Percentiles rank a stretch among this genome's conserved stretches.
Evolutionary conservation across 2,113 vertebrate species (phyloP).

Genomic region (Cyanoliseus patagonus): DNA sequence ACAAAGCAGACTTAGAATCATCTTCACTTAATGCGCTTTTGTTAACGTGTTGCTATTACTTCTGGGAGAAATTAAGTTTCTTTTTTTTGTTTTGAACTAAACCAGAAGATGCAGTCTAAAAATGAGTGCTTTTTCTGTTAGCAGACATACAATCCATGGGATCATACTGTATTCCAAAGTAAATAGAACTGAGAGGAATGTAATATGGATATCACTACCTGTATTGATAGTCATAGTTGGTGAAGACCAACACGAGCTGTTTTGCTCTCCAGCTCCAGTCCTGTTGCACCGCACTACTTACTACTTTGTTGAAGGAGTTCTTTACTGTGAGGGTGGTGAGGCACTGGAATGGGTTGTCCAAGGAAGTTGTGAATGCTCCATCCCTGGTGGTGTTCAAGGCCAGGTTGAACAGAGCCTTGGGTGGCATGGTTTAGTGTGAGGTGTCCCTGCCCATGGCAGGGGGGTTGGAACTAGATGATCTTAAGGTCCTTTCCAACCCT

Average conservation of each 20-base stretch:
- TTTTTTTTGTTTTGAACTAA: background rate
- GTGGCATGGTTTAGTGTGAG: background rate
- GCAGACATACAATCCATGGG: background rate
- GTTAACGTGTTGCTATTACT: background rate
- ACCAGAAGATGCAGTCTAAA: background rate
- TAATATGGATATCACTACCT: background rate
- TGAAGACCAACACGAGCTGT: background rate
- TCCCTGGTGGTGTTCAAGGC: background rate
- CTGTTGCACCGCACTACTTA: background rate
- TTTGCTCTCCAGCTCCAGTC: background rate
- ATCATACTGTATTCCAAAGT: background rate
- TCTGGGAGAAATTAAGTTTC: background rate
- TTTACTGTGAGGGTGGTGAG: background rate
- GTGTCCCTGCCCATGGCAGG: background rate
- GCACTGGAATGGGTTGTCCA: background rate
- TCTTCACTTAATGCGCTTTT: background rate
- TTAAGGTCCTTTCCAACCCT: background rate
- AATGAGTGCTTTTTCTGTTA: background rate
- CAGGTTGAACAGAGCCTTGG: background rate
- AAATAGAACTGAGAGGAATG: background rate
- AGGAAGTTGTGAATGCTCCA: background rate
- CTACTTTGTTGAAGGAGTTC: background rate
- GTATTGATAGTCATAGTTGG: background rate
- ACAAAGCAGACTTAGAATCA: background rate
- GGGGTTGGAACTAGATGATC: background rate